Evolutionary conservation across 2,888 invertebrate genomes (phyloP), one percentile per base, ranked within the genome.

Genomic region (Globia sparganii): DNA sequence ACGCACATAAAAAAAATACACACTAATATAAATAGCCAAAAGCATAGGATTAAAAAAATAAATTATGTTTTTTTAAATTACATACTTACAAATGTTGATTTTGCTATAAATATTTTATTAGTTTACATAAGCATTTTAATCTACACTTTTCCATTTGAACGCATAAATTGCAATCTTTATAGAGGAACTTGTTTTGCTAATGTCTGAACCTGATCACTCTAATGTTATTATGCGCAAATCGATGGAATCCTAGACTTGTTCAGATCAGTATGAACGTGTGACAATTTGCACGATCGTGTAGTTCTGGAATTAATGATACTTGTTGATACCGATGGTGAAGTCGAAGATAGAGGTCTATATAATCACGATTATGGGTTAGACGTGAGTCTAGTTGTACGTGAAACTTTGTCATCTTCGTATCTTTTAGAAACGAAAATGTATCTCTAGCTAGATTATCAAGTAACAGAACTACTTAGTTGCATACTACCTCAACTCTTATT

Each of bases 211-310:
- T 69, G 85, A 77, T 72, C 69, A 75, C 62, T 75, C 70, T 75
- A 75, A 75, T 85, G 43, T 46, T 37, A 80, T 80, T 66, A 72
- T 59, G 59, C 6, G 43, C 62, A 9, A 21, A 40, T 70, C 61
- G 65, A 62, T 58, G 34, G 70, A 66, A 69, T 72, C 61, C 46
- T 31, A 28, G 43, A 77, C 69, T 31, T 43, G 72, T 75, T 72
- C 56, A 53, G 53, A 69, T 80, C 58, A 53, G 25, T 34, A 37
- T 31, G 59, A 67, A 83, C 83, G 79, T 79, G 86, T 86, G 86
- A 86, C 83, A 86, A 86, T 84, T 84, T 86, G 83, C 79, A 21
- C 83, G 66, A 72, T 43, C 82, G 68, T 78, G 49, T 59, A 84
- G 49, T 61, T 71, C 71, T 71, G 31, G n/a, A 61, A 65, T 65